Conservation (phyloP, 2,113 vertebrate species). For the Tetraodon nigroviridis region DNA sequence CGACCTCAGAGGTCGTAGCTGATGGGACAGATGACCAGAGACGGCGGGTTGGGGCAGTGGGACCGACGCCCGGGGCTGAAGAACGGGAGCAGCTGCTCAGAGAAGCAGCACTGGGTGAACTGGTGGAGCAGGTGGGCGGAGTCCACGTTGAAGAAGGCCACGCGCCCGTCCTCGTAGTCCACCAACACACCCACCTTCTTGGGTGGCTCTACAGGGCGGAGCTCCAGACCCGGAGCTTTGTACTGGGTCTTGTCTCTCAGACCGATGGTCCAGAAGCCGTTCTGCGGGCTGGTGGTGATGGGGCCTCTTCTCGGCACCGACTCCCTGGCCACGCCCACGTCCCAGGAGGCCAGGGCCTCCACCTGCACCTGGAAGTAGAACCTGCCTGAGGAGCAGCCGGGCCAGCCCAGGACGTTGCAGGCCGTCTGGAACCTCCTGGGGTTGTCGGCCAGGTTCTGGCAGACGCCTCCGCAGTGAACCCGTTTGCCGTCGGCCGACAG, state of each 20-base stretch:
- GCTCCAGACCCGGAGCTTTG: background rate
- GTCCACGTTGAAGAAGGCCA: slow-evolving; percentile 28
- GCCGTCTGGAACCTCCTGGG: slow-evolving; percentile 5
- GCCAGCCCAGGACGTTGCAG: slow-evolving; percentile 23
- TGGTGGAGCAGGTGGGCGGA: slow-evolving; percentile 12
- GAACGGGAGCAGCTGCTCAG: slow-evolving; percentile 25
- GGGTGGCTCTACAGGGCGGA: background rate
- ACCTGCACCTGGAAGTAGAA: slow-evolving; percentile 46
- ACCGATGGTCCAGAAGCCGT: slow-evolving; percentile 24
- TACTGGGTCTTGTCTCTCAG: background rate
- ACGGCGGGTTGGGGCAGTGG: background rate
- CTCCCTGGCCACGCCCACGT: slow-evolving; percentile 33
- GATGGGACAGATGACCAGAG: slow-evolving; percentile 26
- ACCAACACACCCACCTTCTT: slow-evolving; percentile 44
- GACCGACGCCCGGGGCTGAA: slow-evolving; percentile 4
- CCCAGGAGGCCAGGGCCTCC: slow-evolving; percentile 28
- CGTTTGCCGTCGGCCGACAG: slow-evolving; percentile 17
- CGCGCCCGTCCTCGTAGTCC: background rate
- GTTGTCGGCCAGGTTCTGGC: background rate
- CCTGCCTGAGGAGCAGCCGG: slow-evolving; percentile 32
- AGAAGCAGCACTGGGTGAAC: slow-evolving; percentile 24
- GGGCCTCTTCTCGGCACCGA: slow-evolving; percentile 20
- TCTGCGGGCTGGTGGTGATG: fast-evolving
- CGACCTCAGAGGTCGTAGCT: background rate
- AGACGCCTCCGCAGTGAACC: background rate